Evolutionary conservation across 2,888 invertebrate species (phyloP).

Genomic region (Adineta ricciae): DNA sequence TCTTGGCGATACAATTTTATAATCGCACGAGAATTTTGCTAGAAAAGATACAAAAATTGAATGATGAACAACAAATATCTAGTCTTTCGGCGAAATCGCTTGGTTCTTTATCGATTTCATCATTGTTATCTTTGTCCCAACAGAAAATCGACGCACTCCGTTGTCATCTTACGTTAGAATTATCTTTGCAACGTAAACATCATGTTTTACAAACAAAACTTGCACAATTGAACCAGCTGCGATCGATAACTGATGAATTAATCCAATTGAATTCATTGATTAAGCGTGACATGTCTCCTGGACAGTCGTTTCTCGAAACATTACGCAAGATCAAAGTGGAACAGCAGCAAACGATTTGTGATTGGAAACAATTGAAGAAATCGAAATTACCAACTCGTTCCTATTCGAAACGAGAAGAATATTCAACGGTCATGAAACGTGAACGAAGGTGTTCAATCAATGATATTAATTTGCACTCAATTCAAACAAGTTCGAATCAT

Average conservation of each 20-base stretch:
- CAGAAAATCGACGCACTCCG: background rate
- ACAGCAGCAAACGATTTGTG: background rate
- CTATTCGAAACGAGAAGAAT: background rate
- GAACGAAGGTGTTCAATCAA: background rate
- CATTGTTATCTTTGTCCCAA: background rate
- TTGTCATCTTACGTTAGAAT: conserved; percentile 8
- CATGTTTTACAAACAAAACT: conserved; percentile 16
- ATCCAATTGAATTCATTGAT: background rate
- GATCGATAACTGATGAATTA: conserved; percentile 8
- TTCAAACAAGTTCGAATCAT: background rate
- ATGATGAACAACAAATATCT: background rate
- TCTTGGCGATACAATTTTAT: background rate
- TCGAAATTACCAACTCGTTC: background rate
- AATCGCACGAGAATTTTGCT: background rate
- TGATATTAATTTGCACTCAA: background rate
- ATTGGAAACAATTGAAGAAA: background rate
- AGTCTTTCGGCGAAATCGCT: background rate
- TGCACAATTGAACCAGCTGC: background rate
- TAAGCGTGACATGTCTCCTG: background rate
- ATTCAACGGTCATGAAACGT: background rate
- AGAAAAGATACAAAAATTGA: background rate
- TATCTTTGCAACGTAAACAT: conserved; percentile 7
- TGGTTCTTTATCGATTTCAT: background rate
- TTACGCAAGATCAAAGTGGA: background rate
- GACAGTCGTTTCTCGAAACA: background rate